phyloP scores from a whole-genome alignment of 2,113 vertebrate species.

The Leucosticte australis region DNA sequence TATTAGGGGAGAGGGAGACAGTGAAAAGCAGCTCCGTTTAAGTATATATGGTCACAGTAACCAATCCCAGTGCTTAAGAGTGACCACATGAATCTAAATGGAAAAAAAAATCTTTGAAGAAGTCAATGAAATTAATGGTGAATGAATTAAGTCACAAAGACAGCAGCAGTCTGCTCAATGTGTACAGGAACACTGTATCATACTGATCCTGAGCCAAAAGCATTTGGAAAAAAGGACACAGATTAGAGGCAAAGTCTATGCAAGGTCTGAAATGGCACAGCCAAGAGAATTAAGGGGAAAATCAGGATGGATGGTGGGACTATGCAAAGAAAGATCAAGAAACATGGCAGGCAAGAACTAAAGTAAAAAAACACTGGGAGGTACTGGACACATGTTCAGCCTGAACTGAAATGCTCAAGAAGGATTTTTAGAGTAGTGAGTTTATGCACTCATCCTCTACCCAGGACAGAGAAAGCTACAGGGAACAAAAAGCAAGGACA shows the following conservation, averaged over 20 bases:
- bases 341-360: not conserved
- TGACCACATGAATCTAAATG: not conserved
- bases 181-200: not conserved
- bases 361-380: accelerated
- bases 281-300: accelerated
- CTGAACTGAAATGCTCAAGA: not conserved
- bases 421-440: not conserved
- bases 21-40: not conserved
- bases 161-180: not conserved
- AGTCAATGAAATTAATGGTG: not conserved
- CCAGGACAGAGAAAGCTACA: not conserved
- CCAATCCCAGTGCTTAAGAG: not conserved
- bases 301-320: not conserved
- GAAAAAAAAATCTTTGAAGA: not conserved
- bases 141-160: not conserved
- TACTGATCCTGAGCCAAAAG: not conserved
- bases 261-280: not conserved
- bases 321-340: not conserved
- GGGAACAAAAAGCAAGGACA: not conserved
- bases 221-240: not conserved
- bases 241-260: not conserved
- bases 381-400: not conserved
- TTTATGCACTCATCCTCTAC: not conserved
- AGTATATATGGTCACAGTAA: not conserved
- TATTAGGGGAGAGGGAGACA: not conserved